Conservation (phyloP, 2,888 invertebrate species). For the Plagodis pulveraria region DNA sequence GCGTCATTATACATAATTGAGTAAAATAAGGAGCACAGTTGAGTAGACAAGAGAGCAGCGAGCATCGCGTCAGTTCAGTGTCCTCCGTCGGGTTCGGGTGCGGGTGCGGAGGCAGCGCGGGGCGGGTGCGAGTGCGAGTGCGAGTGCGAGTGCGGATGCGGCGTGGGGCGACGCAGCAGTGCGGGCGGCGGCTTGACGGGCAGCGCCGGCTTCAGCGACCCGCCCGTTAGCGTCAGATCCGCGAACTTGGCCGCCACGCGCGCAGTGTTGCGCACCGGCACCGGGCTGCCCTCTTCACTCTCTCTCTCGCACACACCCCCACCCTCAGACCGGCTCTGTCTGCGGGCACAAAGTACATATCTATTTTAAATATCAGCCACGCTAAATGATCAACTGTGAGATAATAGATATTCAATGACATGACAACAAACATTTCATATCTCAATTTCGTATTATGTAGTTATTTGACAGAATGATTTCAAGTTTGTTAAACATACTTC, state of each 20-base stretch:
- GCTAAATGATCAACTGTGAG: too few relatives aligned
- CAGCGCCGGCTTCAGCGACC: constrained; percentile 89
- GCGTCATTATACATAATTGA: too few relatives aligned
- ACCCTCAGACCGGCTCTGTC: constrained; percentile 36
- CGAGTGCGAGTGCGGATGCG: constrained; percentile 55
- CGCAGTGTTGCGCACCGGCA: constrained; percentile 86
- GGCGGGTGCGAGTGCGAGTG: constrained; percentile 33
- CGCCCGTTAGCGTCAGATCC: constrained; percentile 86
- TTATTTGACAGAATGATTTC: too few relatives aligned
- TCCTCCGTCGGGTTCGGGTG: constrained; percentile 4
- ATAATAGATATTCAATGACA: too few relatives aligned
- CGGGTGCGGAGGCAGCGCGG: constrained; percentile 30
- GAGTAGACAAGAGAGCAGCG: too few relatives aligned
- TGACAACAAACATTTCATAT: too few relatives aligned
- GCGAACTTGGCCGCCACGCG: constrained; percentile 87
- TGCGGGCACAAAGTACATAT: background rate
- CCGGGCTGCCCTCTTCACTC: constrained; percentile 53
- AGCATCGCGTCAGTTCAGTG: background rate
- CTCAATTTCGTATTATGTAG: too few relatives aligned
- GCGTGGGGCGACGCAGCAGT: constrained; percentile 85
- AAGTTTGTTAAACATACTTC: too few relatives aligned
- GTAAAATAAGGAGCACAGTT: too few relatives aligned
- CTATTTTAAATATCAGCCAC: too few relatives aligned
- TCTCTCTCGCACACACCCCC: constrained; percentile 11
- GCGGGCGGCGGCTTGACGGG: constrained; percentile 94